Evolutionary conservation across 2,113 vertebrate genomes (phyloP).

Genomic region (Nothocercus nigrocapillus): DNA sequence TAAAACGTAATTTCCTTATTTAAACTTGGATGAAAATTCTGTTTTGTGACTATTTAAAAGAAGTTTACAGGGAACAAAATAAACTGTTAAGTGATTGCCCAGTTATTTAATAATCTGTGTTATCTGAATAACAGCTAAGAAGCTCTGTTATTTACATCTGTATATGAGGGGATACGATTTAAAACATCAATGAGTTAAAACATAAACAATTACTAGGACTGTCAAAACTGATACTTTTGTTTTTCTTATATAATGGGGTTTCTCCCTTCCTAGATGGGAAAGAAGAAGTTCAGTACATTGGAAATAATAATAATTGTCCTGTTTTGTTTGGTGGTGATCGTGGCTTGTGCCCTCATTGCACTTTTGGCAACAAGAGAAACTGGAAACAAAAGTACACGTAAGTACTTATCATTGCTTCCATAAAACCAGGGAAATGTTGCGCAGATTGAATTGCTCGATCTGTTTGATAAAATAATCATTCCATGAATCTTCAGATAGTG

Average conservation of each 20-base stretch:
- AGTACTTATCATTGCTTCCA: not conserved
- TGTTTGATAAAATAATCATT: not conserved
- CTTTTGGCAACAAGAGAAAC: constrained; percentile 75
- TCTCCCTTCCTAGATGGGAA: constrained; percentile 79
- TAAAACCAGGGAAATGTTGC: not conserved
- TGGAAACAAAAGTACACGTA: constrained; percentile 45
- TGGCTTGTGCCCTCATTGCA: constrained; percentile 74
- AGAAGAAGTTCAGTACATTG: constrained; percentile 78
- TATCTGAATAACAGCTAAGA: not conserved
- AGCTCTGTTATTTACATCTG: not conserved
- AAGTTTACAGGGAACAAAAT: not conserved
- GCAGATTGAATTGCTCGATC: not conserved
- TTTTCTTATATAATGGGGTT: not conserved
- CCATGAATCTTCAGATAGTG: not conserved
- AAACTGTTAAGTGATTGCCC: no score
- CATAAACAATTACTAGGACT: not conserved
- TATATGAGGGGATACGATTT: not conserved
- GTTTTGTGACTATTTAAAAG: not conserved
- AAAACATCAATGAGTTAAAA: not conserved
- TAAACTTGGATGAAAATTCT: not conserved
- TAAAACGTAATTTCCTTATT: no score
- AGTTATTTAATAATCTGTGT: not conserved
- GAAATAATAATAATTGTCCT: constrained; percentile 83
- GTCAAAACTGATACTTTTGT: not conserved
- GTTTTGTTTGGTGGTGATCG: constrained; percentile 73